Percentiles rank a stretch among this genome's conserved stretches.
These are phyloP conservation scores for Caloenas nicobarica DNA, from an alignment of 2,113 vertebrate species.

Conservation along the genomic window DNA sequence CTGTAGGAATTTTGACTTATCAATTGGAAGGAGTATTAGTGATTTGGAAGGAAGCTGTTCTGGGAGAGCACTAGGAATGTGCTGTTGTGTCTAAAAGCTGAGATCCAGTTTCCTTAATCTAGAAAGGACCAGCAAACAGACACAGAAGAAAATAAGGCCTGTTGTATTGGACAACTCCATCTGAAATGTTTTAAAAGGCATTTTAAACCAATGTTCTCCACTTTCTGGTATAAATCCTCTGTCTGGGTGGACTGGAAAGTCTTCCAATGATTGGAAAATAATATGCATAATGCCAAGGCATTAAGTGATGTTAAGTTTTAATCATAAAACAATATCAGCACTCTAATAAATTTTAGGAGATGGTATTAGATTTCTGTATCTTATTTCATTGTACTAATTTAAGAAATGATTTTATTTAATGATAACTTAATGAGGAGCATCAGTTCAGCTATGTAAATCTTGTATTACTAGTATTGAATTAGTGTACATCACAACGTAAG, in stretches of 20 bases:
- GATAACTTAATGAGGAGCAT: not conserved
- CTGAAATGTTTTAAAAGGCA: not conserved
- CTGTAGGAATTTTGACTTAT: not conserved
- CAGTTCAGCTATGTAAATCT: not conserved
- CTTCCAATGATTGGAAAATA: slow-evolving; percentile 7
- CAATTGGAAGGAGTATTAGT: not conserved
- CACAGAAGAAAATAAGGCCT: not conserved
- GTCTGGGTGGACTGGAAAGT: not conserved
- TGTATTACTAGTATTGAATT: not conserved
- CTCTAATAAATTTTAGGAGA: not conserved
- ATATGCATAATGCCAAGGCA: not conserved
- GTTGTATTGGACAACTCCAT: not conserved
- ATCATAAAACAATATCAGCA: not conserved
- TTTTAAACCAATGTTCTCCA: not conserved
- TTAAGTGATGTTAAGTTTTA: not conserved
- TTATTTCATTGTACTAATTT: not conserved
- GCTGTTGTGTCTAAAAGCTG: not conserved
- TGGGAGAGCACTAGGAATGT: not conserved
- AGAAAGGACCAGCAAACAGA: not conserved
- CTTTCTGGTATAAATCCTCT: not conserved
- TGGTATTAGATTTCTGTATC: not conserved
- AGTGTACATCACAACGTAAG: not conserved
- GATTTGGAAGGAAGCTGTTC: not conserved
- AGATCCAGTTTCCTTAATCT: not conserved
- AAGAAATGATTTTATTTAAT: not conserved